phyloP scores from a whole-genome alignment of 2,888 invertebrate genomes.

The Zaprionus lineosus region DNA sequence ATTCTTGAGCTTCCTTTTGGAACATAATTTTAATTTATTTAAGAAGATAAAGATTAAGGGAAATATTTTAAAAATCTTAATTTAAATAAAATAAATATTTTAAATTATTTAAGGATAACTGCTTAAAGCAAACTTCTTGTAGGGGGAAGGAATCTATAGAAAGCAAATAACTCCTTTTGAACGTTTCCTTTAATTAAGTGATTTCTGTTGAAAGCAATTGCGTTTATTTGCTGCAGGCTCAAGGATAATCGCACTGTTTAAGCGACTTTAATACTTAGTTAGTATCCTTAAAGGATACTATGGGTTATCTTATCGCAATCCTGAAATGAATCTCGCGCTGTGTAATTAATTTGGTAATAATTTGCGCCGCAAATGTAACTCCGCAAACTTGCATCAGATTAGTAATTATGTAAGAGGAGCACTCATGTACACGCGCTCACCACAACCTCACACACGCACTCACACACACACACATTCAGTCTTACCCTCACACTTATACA shows the following conservation, averaged over 20 bases:
- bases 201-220: too few relatives aligned
- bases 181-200: too few relatives aligned
- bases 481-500: constrained; percentile 5
- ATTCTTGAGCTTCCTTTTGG: too few relatives aligned
- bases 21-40: background rate
- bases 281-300: background rate
- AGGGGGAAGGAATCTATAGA: too few relatives aligned
- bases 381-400: constrained; percentile 58
- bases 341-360: constrained; percentile 68
- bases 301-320: constrained; percentile 13
- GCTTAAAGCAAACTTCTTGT: too few relatives aligned
- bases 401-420: constrained; percentile 73
- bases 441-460: constrained; percentile 5
- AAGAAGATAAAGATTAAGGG: background rate
- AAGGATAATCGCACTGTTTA: too few relatives aligned
- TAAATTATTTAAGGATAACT: background rate
- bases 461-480: constrained; percentile 12
- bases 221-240: too few relatives aligned
- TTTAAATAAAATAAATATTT: background rate
- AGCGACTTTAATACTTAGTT: background rate
- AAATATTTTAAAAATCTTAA: background rate
- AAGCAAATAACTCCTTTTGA: too few relatives aligned
- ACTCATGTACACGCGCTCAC: too few relatives aligned
- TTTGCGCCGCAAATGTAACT: constrained; percentile 45
- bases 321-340: constrained; percentile 37